Base-by-base conservation (phyloP, 2,888 invertebrate species). In the Boloria selene region DNA sequence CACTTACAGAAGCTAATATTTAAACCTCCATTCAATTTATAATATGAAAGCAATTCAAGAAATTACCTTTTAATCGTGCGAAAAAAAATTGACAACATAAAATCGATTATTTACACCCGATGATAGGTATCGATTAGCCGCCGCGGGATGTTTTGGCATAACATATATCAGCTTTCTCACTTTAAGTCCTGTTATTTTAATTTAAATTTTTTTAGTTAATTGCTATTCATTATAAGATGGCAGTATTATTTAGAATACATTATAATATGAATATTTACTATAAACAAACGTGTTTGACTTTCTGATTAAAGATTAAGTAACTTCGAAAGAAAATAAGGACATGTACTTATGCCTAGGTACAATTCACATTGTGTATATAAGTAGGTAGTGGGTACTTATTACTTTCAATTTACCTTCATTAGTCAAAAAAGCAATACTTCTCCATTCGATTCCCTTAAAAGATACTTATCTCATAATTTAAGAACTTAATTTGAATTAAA, bases 121-220 rank as follows among this genome's bases (percentile, higher is more conserved):
- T 66, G 72, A 72, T 70, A 72, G 72, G 71, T 68, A 68, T 70
- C 73, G 71, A 70, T 70, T 68, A 64, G 62, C 50, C 72, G 54
- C 74, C 63, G 71, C 72, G 69, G 73, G 74, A 61, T 54, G 50
- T 68, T 68, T 65, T 67, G 44, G 61, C 71, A 67, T 68, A 51
- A 70, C 56, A 42, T 68, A 66, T 64, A 55, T 68, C 56, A 56
- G 60, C 51, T 61, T 68, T 70, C 65, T 64, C 67, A 61, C 53
- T 59, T 61, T 61, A 58, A 69, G 63, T 59, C 65, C 65, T 45
- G 68, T 60, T 68, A 68, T 51, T 68, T 68, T 62, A 68, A 62
- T 68, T 68, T 61, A 65, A 64, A 44, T 47, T 58, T 45, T 31
- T 26, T 47, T 26, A 51, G 31, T 58, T 58, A 52, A 52, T 64